Percentiles rank a stretch among this genome's conserved stretches.
Conservation (phyloP, 2,888 invertebrate genomes). For the Conchocele bisecta region DNA sequence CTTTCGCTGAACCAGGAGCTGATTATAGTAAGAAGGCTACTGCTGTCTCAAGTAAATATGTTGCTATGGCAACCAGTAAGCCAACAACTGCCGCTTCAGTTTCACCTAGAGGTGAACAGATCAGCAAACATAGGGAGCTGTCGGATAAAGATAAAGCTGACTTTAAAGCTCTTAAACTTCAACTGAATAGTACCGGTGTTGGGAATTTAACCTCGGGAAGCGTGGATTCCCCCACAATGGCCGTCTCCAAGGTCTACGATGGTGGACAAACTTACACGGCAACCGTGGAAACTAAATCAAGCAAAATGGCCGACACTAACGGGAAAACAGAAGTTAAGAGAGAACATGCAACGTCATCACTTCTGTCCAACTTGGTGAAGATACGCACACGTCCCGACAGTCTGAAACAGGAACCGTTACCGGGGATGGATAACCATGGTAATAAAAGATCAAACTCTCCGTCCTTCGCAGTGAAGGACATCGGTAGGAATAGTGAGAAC, state of each 20-base stretch:
- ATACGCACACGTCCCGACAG: constrained; percentile 45
- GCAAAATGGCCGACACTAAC: constrained; percentile 15
- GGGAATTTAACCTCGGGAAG: constrained; percentile 11
- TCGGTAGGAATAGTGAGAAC: constrained; percentile 6
- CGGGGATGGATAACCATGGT: no score
- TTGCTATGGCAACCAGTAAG: constrained; percentile 7
- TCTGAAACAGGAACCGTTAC: constrained; percentile 21
- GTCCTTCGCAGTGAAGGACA: neutral
- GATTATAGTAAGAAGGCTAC: constrained; percentile 1
- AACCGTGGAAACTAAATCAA: constrained; percentile 38
- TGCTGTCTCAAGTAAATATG: neutral
- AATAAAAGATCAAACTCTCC: constrained; percentile 23
- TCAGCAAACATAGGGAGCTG: constrained; percentile 3
- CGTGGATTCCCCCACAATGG: constrained; percentile 12
- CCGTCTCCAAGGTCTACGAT: constrained; percentile 51
- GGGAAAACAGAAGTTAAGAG: constrained; percentile 25
- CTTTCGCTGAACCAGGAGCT: constrained; percentile 17
- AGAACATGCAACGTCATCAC: constrained; percentile 30
- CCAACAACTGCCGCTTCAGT: constrained; percentile 2
- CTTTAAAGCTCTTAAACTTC: constrained; percentile 42
- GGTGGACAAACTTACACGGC: constrained; percentile 47
- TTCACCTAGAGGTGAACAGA: neutral
- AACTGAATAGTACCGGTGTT: constrained; percentile 43
- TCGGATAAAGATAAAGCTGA: constrained; percentile 23
- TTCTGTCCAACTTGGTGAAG: constrained; percentile 50